Evolutionary conservation across 2,113 vertebrate genomes (phyloP).

Genomic region (Leptobrachium leishanense): DNA sequence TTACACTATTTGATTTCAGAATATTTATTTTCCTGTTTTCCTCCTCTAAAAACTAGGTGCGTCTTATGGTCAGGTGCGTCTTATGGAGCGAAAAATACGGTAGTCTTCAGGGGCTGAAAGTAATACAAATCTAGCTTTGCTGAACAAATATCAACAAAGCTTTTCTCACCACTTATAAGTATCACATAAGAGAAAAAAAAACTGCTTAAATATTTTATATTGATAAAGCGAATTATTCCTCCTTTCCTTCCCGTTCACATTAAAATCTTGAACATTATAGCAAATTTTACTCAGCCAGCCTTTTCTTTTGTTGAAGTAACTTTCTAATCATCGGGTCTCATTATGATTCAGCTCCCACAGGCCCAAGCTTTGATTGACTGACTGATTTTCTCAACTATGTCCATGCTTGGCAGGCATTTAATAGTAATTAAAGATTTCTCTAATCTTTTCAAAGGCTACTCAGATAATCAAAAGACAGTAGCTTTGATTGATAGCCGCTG

Average conservation of each 20-base stretch:
- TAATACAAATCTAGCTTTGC: too few species aligned
- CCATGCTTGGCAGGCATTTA: conserved; percentile 60
- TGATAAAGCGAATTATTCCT: too few species aligned
- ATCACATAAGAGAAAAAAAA: too few species aligned
- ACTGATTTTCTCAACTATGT: conserved; percentile 34
- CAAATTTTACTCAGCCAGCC: neutral
- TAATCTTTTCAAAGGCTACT: conserved; percentile 55
- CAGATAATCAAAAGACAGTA: conserved; percentile 60
- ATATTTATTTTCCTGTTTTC: too few species aligned
- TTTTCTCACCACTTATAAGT: too few species aligned
- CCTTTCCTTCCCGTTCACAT: neutral
- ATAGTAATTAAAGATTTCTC: conserved; percentile 64
- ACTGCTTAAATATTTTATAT: too few species aligned
- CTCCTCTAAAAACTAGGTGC: too few species aligned
- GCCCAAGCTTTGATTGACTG: conserved; percentile 53
- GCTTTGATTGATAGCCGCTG: conserved; percentile 64
- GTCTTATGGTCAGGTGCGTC: too few species aligned
- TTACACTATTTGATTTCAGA: too few species aligned
- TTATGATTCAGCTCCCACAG: conserved; percentile 57
- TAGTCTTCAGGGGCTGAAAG: too few species aligned
- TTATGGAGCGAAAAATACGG: too few species aligned
- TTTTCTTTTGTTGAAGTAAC: conserved; percentile 51
- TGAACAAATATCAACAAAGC: too few species aligned
- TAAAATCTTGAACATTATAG: conserved; percentile 12
- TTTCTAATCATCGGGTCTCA: conserved; percentile 50